Evolutionary conservation across 1,140 invertebrate genomes (phyloP).

Genomic region (Leptinotarsa texana): DNA sequence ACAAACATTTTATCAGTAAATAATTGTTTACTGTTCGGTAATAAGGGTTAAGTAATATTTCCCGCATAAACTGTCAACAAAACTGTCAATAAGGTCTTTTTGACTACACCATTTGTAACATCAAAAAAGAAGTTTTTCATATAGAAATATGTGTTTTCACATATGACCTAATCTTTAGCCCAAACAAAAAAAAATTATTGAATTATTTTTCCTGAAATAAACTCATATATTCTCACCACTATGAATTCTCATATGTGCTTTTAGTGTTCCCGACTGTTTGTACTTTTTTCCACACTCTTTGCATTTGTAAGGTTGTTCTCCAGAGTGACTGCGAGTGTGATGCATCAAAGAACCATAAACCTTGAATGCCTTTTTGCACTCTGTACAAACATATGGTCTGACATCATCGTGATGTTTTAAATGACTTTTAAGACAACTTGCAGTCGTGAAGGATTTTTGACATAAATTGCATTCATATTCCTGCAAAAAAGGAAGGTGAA

Average conservation of each 20-base stretch:
- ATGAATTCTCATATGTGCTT: slow-evolving; percentile 52
- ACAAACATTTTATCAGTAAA: no score
- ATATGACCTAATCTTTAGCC: no score
- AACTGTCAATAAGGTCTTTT: no score
- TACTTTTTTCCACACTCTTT: slow-evolving; percentile 67
- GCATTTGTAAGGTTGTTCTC: slow-evolving; percentile 65
- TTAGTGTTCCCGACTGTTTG: slow-evolving; percentile 43
- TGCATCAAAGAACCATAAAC: slow-evolving; percentile 65
- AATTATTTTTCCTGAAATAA: no score
- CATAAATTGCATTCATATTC: slow-evolving; percentile 40
- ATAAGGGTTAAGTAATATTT: no score
- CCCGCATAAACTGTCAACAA: no score
- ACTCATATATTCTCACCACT: slow-evolving; percentile 33
- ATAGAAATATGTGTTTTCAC: no score
- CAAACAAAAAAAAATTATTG: no score
- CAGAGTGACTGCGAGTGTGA: slow-evolving; percentile 71
- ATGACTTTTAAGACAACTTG: slow-evolving; percentile 40
- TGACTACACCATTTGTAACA: no score
- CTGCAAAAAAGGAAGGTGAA: slow-evolving; percentile 29
- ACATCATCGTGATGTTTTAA: slow-evolving; percentile 41
- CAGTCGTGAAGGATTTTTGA: slow-evolving; percentile 37
- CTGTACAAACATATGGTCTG: slow-evolving; percentile 56
- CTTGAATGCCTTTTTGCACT: slow-evolving; percentile 57
- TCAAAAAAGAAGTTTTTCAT: no score
- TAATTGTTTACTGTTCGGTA: no score